Evolutionary conservation across 1,140 invertebrate genomes (phyloP).

Genomic region (Chymomyza costata): DNA sequence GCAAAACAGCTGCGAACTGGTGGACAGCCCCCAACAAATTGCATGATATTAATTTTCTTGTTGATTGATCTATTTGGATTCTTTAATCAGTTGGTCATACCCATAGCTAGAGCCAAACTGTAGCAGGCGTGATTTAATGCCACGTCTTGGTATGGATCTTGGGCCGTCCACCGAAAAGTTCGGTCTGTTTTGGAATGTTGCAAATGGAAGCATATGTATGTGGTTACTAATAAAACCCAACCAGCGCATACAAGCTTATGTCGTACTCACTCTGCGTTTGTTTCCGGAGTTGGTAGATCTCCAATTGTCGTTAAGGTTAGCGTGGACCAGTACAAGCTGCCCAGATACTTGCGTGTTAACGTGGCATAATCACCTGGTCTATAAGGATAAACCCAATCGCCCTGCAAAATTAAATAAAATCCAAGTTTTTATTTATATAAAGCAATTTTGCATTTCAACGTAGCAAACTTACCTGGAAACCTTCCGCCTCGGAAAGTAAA

Average conservation of each 20-base stretch:
- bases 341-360: slow-evolving; percentile 93
- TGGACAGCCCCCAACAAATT: slow-evolving; percentile 81
- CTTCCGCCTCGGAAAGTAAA: slow-evolving; percentile 92
- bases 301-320: slow-evolving; percentile 97
- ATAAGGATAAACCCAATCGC: slow-evolving; percentile 95
- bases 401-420: slow-evolving; percentile 75
- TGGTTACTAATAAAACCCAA: background rate
- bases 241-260: too few species aligned
- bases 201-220: background rate
- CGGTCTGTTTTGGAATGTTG: slow-evolving; percentile 54
- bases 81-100: slow-evolving; percentile 78
- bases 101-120: slow-evolving; percentile 91
- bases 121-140: slow-evolving; percentile 90
- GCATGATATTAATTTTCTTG: slow-evolving; percentile 46
- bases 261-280: slow-evolving; percentile 95
- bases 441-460: background rate
- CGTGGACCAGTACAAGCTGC: slow-evolving; percentile 97
- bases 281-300: slow-evolving; percentile 94
- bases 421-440: background rate
- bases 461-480: slow-evolving; percentile 81
- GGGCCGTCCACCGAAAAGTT: slow-evolving; percentile 84
- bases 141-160: slow-evolving; percentile 88
- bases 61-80: slow-evolving; percentile 20
- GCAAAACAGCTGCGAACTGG: slow-evolving; percentile 52
- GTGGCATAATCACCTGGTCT: slow-evolving; percentile 89